These are phyloP conservation scores for Spilogale gracilis DNA, from an alignment of 2,113 vertebrate species.

Conservation along the genomic window DNA sequence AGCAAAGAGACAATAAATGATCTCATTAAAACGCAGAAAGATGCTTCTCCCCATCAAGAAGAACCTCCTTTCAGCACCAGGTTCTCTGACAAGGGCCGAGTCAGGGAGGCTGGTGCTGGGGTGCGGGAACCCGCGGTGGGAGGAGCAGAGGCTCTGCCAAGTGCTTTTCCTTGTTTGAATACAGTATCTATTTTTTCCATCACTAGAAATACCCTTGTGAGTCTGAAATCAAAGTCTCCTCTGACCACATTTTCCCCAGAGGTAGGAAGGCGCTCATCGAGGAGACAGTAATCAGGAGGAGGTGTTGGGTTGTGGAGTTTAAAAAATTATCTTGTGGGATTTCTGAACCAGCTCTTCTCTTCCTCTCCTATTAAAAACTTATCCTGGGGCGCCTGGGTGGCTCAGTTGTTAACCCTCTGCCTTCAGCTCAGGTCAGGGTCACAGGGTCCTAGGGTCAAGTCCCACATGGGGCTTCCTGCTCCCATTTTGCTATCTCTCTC, in stretches of 20 bases:
- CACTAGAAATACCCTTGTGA: background rate
- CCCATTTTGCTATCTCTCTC: no score
- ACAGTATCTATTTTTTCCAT: constrained; percentile 7
- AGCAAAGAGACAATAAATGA: constrained; percentile 85
- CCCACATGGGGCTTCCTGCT: no score
- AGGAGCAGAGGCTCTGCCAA: background rate
- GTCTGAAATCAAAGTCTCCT: constrained; percentile 28
- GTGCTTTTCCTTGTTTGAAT: background rate
- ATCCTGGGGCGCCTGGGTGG: no score
- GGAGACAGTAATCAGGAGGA: background rate
- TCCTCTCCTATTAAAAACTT: background rate
- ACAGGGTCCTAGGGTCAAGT: no score
- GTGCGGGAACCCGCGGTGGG: background rate
- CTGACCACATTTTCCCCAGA: background rate
- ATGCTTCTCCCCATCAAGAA: constrained; percentile 74
- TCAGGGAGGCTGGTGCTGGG: background rate
- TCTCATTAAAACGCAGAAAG: constrained; percentile 85
- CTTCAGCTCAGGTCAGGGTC: no score
- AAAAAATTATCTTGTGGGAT: background rate
- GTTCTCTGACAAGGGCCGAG: constrained; percentile 61
- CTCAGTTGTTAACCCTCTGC: no score
- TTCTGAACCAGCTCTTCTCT: background rate
- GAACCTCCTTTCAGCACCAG: constrained; percentile 76
- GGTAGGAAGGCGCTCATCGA: background rate
- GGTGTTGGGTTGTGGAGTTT: background rate